Evolutionary conservation across 2,888 invertebrate genomes (phyloP), one percentile per base, ranked within the genome.

Genomic region (Leptogaster cylindrica): DNA sequence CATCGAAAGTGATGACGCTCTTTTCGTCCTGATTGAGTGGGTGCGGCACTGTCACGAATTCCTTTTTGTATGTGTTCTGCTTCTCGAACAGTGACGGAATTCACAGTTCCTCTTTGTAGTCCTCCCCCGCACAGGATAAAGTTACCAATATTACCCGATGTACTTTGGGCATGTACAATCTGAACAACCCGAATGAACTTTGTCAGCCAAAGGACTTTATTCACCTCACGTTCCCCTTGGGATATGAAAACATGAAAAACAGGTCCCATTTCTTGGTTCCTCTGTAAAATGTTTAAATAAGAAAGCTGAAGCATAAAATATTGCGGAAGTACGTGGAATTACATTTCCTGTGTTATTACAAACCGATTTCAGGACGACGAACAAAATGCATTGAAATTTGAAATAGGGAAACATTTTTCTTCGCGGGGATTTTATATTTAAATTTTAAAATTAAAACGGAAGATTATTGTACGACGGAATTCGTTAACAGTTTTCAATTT

Each of bases 351-450:
- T 23, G 39, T 55, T 55, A 55, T 55, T 55, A 55, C 39, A 36
- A 55, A 36, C 36, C 55, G 39, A 55, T 55, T 55, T 55, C 39
- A 23, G 55, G 55, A n/a, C n/a, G n/a, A n/a, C n/a, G n/a, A n/a
- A n/a, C n/a, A n/a, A n/a, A n/a, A n/a, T n/a, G n/a, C n/a, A n/a
- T n/a, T n/a, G n/a, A n/a, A n/a, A n/a, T n/a, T n/a, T n/a, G n/a
- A n/a, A n/a, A n/a, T n/a, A n/a, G n/a, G n/a, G n/a, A n/a, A n/a
- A n/a, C n/a, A n/a, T n/a, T n/a, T n/a, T n/a, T n/a, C n/a, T n/a
- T n/a, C n/a, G n/a, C n/a, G n/a, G n/a, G n/a, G n/a, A n/a, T n/a
- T n/a, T n/a, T n/a, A n/a, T n/a, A n/a, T n/a, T n/a, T n/a, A n/a
- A n/a, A n/a, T n/a, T n/a, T n/a, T n/a, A n/a, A n/a, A n/a, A n/a